Conservation (phyloP, 2,888 invertebrate genomes). For the Amiota mariae region DNA sequence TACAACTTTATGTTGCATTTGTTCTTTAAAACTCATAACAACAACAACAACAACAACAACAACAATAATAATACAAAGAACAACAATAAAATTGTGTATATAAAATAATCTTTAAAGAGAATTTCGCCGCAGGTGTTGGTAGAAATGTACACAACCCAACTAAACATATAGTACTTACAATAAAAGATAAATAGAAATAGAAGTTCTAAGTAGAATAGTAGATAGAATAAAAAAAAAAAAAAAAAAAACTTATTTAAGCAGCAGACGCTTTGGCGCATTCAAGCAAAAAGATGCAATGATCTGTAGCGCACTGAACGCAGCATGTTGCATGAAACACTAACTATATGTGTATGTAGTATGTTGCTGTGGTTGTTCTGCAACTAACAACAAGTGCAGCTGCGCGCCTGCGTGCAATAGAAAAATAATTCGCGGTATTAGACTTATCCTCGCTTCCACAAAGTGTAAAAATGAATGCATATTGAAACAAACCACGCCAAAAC, state of each 20-base stretch:
- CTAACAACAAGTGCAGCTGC: too few species aligned
- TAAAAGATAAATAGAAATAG: conserved; percentile 13
- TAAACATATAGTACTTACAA: neutral
- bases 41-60: too few species aligned
- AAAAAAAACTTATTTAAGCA: conserved; percentile 18
- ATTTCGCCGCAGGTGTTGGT: conserved; percentile 35
- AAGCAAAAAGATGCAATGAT: conserved; percentile 35
- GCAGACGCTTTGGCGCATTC: conserved; percentile 33
- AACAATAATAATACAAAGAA: neutral
- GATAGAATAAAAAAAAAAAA: neutral
- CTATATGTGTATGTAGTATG: too few species aligned
- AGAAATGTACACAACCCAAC: conserved; percentile 27
- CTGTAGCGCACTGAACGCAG: neutral
- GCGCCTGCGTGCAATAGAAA: too few species aligned
- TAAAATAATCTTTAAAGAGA: conserved; percentile 23
- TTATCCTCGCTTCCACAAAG: too few species aligned
- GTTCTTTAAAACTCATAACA: neutral
- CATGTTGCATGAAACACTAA: neutral
- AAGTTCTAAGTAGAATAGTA: neutral
- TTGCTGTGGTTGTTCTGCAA: neutral
- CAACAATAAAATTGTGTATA: neutral
- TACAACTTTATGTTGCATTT: conserved; percentile 11
- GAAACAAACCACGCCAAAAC: too few species aligned
- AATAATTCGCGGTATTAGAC: too few species aligned
- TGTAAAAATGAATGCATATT: too few species aligned